A percentile compares a stretch with the other conserved stretches of the same genome.
Evolutionary conservation across 2,113 vertebrate species (phyloP).

Genomic region (Hippopotamus amphibius): DNA sequence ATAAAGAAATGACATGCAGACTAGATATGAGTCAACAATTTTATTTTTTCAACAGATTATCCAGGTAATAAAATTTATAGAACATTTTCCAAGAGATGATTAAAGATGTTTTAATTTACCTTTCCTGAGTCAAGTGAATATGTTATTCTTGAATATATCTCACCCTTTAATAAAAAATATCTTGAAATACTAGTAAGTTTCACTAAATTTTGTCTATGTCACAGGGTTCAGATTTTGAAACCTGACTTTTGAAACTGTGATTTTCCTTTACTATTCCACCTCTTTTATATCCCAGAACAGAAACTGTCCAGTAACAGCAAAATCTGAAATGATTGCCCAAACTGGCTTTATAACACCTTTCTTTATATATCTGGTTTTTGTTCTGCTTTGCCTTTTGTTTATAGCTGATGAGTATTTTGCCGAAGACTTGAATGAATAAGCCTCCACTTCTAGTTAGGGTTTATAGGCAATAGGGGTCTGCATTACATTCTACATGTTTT

Average conservation of each 20-base stretch:
- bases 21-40: neutral
- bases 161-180: neutral
- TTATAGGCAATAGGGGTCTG: neutral
- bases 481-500: neutral
- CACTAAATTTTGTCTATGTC: neutral
- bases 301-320: neutral
- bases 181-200: neutral
- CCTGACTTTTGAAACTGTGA: neutral
- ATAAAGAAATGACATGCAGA: too few relatives aligned
- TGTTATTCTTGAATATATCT: neutral
- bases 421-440: neutral
- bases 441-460: neutral
- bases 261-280: neutral
- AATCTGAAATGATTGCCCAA: constrained; percentile 46
- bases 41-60: neutral
- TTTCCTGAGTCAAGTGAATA: neutral
- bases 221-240: neutral
- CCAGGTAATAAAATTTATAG: neutral
- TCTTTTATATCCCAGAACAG: neutral
- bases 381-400: neutral
- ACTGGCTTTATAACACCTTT: neutral
- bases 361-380: neutral
- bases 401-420: neutral
- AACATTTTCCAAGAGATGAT: constrained; percentile 8
- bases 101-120: neutral